Evolutionary conservation across 1,140 invertebrate genomes (phyloP), one percentile per base, ranked within the genome.

Genomic region (Drosophila virilis): DNA sequence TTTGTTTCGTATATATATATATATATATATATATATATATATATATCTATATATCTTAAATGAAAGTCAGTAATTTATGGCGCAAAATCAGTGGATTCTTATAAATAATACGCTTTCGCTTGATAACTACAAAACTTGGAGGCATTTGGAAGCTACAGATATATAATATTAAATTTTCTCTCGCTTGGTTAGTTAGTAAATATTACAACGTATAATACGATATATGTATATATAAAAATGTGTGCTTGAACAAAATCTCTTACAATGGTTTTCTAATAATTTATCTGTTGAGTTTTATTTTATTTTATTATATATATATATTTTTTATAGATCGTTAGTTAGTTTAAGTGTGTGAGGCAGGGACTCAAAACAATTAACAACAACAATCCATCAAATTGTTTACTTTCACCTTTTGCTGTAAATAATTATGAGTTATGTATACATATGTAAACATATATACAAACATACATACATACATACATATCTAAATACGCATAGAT

Each of bases 331-430:
- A 52, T 50, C 62, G 37, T 74, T 42, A 22, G 38, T 54, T 52
- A 57, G 57, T 52, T 68, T 54, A 61, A 75, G 35, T 64, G 71
- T 57, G 65, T 60, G 72, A 77, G 68, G 46, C 48, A 59, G 58
- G 70, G 65, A 69, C 42, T 69, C 59, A 59, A 71, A 84, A 84
- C 77, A 66, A 78, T 83, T 82, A 84, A 90, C 77, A 89, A 86
- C 77, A 85, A 88, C 60, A 71, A 76, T 89, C 80, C 80, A 89
- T 89, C 84, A 89, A 84, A 80, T 85, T 84, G 84, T 89, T 89
- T 89, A 89, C 84, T 89, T 89, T 89, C 84, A 89, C 84, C 84
- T 90, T 89, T 80, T 82, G 60, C 64, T 81, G 69, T 77, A 74
- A 77, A 74, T 79, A 71, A 74, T 78, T 69, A 83, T 71, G 62